Conservation (phyloP, 92 coral and sea anemone species). For the Pocillopora grandis region DNA sequence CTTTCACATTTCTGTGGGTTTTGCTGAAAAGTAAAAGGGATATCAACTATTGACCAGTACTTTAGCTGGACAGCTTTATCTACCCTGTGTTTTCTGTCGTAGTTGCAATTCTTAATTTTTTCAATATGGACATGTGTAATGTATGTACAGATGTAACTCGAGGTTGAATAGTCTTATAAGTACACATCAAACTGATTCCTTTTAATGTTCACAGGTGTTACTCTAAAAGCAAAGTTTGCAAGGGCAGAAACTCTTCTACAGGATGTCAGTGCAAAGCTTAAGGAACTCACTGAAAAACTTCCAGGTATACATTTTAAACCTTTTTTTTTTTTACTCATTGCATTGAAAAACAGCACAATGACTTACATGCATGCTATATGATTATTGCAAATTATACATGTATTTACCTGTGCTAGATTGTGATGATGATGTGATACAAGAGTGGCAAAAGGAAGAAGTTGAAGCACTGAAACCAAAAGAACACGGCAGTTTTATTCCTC, state of each 20-base stretch:
- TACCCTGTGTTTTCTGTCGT: background rate
- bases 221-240: constrained; percentile 40
- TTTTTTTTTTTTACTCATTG: background rate
- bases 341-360: constrained; percentile 8
- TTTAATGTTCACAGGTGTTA: constrained; percentile 21
- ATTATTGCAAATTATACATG: constrained; percentile 6
- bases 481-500: constrained; percentile 17
- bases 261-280: constrained; percentile 33
- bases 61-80: too few relatives aligned
- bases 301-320: constrained; percentile 22
- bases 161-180: constrained; percentile 10
- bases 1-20: background rate
- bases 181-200: background rate
- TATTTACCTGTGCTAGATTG: constrained; percentile 17
- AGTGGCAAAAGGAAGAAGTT: constrained; percentile 46
- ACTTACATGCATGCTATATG: background rate
- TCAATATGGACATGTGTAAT: background rate
- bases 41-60: background rate
- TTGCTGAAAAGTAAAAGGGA: constrained; percentile 1
- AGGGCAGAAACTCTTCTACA: constrained; percentile 42
- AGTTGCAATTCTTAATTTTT: background rate
- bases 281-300: constrained; percentile 22
- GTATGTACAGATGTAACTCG: background rate
- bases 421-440: constrained; percentile 32
- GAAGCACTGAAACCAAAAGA: constrained; percentile 44